Base-by-base conservation (phyloP, 1,140 invertebrate genomes). In the Tetraneura akinire region DNA sequence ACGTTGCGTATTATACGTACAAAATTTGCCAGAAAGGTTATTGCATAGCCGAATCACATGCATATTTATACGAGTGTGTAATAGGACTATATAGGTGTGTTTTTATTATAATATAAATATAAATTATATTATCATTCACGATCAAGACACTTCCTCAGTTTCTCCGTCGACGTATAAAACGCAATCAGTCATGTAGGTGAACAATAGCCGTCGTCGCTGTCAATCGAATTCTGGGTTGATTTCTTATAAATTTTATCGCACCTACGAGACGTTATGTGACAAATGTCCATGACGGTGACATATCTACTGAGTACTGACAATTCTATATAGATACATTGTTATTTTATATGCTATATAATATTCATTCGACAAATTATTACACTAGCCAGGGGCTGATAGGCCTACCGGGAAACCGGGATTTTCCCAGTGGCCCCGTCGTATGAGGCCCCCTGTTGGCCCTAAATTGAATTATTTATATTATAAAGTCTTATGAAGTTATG, bases 41-140 rank as follows among this genome's bases (percentile, higher is more conserved):
- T 47, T 68, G 37, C 21, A 42, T 37, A 45, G 21, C 53, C 73
- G 51, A 37, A 42, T 68, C 66, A 68, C 66, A 53, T 55, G 53
- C n/a, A 53, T 4, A 14, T 76, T 42, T 53, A 42, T 57, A 76
- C 51, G 73, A 55, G 29, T 55, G 18, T 14, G 32, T 21, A 32
- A 18, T n/a, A n/a, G n/a, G n/a, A n/a, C 23, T 66, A 47, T 83
- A 51, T 14, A 51, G 18, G 47, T 26, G 23, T 60, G 32, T 42
- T 76, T 9, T 62, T 32, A 62, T 32, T n/a, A 62, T 62, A 32
- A n/a, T n/a, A n/a, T n/a, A n/a, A n/a, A n/a, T n/a, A n/a, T n/a
- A n/a, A n/a, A n/a, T 62, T 64, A 68, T 47, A 68, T 16, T 66
- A 32, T 66, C 32, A 68, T 23, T 66, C n/a, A 42, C 62, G n/a